Base-by-base conservation (phyloP, 1,140 invertebrate species). In the Drosophila virilis region DNA sequence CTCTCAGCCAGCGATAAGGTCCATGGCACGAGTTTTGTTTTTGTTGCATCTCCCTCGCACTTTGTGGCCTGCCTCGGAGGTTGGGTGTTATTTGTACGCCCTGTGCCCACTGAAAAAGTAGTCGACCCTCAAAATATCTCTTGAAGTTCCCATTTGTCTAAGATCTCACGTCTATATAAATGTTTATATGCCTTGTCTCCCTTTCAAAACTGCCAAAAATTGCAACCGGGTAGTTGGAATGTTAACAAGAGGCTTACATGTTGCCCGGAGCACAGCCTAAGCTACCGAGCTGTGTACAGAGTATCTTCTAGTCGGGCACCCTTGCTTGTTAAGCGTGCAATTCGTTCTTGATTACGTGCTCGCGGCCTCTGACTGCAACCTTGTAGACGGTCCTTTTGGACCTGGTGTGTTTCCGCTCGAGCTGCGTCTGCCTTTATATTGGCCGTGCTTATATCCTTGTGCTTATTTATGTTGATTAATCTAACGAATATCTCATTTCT, bases 401-500 rank as follows among this genome's bases (percentile, higher is more conserved):
- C 17, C 1, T 17, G 17, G 17, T 17, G n/a, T n/a, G n/a, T n/a
- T n/a, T n/a, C n/a, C n/a, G n/a, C n/a, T n/a, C n/a, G n/a, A n/a
- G n/a, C n/a, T n/a, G 17, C 17, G 17, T 17, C 17, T 17, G 54
- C 43, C 64, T 80, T 75, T 80, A 79, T 80, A 48, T 51, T 28
- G 22, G 33, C 9, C 33, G 28, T 6, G 22, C 5, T 13, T 28
- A 42, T 58, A 8, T 17, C 8, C 55, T 10, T 8, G 10, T n/a
- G n/a, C 45, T 50, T 62, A 73, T 81, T 81, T 74, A 54, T 32
- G 57, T 43, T 77, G 68, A 73, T 80, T 67, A 65, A 67, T 81
- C 61, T 77, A 67, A 68, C 48, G 77, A 81, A 77, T 73, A 77
- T 61, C 74, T 80, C 78, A 80, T 80, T 80, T 81, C 67, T 80